Base-by-base conservation (phyloP, 1,140 invertebrate genomes). In the Cotesia vestalis region DNA sequence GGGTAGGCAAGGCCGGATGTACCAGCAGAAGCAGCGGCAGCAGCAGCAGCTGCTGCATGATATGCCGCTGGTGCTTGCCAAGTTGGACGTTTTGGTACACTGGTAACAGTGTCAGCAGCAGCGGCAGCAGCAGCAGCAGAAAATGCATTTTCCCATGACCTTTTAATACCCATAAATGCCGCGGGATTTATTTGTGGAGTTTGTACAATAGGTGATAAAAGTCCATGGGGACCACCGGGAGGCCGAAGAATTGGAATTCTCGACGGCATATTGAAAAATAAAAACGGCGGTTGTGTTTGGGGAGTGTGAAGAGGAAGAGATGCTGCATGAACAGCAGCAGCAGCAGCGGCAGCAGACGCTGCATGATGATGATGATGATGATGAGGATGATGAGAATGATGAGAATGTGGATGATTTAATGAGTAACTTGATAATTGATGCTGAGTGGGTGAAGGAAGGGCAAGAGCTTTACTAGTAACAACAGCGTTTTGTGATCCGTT, bases 161-260 rank as follows among this genome's bases (percentile, higher is more conserved):
- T 82, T 79, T 87, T 89, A 76, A 85, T 68, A 36, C 87, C 66
- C 78, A 89, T 83, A 85, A 92, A n/a, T 85, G 87, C 68, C 83
- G 85, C 76, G 69, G 78, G 81, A 74, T 86, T 86, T 0, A 86
- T 70, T 0, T 74, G 76, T 36, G 79, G 76, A 4, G 84, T 73
- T 62, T 82, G 77, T 68, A 85, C 78, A 73, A 83, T 79, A 80
- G 81, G 75, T 77, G 86, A 80, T 84, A 88, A 85, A 69, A 85
- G 81, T 67, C 79, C 85, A 72, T 85, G 88, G 72, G 80, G 84
- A 70, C 75, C 78, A 70, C 75, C 78, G 27, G 79, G 88, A 63
- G 81, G 81, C 2, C 85, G 87, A 12, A 89, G 75, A 38, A 85
- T 86, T 8, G 83, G 89, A 74, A 84, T 86, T 77, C 80, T 83